Evolutionary conservation across 2,888 invertebrate species (phyloP).

Genomic region (Xanthorhoe spadicearia): DNA sequence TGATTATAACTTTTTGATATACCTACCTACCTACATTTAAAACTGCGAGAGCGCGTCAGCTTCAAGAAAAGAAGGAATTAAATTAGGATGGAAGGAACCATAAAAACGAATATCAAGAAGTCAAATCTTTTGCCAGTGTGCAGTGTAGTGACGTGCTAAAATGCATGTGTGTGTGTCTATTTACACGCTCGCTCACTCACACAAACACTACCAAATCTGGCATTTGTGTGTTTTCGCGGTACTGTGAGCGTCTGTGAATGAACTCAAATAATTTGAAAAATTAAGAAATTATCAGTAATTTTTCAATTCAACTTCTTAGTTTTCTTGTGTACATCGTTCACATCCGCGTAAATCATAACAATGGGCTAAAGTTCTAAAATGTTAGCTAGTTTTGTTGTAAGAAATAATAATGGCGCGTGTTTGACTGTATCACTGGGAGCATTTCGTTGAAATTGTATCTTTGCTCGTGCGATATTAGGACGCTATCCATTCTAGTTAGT

Average conservation of each 20-base stretch:
- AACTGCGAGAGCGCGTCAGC: no score
- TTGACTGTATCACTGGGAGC: constrained; percentile 64
- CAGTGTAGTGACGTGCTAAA: no score
- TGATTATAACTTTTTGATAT: no score
- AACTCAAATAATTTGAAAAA: constrained; percentile 37
- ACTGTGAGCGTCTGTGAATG: constrained; percentile 61
- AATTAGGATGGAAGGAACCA: no score
- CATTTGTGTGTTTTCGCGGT: constrained; percentile 74
- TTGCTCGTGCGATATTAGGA: constrained; percentile 62
- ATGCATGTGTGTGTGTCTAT: constrained; percentile 43
- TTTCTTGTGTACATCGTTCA: neutral
- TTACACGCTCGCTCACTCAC: constrained; percentile 17
- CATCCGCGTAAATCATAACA: constrained; percentile 37
- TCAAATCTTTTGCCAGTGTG: neutral
- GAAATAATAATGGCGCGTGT: constrained; percentile 77
- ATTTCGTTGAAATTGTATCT: constrained; percentile 75
- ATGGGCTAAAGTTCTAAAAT: constrained; percentile 42
- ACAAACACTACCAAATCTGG: constrained; percentile 49
- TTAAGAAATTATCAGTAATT: constrained; percentile 10
- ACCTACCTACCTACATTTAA: no score
- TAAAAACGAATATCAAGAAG: neutral
- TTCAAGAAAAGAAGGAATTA: no score
- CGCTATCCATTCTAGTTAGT: constrained; percentile 62
- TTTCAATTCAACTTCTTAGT: constrained; percentile 27
- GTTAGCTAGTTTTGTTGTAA: constrained; percentile 45